phyloP scores from a whole-genome alignment of 2,888 invertebrate genomes.

The Myopa testacea region DNA sequence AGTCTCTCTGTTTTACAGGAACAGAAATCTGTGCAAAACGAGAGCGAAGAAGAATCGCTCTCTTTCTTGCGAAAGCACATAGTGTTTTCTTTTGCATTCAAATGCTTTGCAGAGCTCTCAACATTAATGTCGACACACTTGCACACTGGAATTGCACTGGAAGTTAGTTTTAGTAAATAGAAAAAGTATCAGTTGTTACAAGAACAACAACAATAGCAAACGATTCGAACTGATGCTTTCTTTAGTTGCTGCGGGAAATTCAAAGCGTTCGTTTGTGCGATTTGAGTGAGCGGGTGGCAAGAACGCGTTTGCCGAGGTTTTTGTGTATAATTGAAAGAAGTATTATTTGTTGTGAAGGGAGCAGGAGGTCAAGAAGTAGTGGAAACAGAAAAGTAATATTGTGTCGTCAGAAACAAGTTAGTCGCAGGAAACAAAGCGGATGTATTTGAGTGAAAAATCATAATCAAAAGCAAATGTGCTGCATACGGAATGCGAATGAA shows the following conservation, averaged over 20 bases:
- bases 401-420: constrained; percentile 22
- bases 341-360: neutral
- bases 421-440: neutral
- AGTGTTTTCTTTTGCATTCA: too few relatives aligned
- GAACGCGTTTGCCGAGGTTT: constrained; percentile 19
- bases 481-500: constrained; percentile 4
- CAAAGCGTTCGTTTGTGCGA: constrained; percentile 48
- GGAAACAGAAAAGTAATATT: neutral
- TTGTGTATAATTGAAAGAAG: constrained; percentile 36
- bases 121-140: too few relatives aligned
- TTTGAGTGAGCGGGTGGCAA: constrained; percentile 18
- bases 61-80: too few relatives aligned
- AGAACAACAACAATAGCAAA: constrained; percentile 12
- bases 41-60: too few relatives aligned
- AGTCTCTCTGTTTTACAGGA: too few relatives aligned
- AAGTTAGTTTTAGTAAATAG: too few relatives aligned
- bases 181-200: too few relatives aligned
- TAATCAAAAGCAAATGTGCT: neutral
- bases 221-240: neutral
- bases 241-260: constrained; percentile 52
- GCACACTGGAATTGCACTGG: neutral
- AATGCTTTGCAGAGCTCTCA: too few relatives aligned
- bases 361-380: neutral
- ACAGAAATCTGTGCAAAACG: too few relatives aligned
- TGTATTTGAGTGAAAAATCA: constrained; percentile 7